phyloP scores from a whole-genome alignment of 2,797 vertebrate genomes.

The Pseudochirops corinnae region DNA sequence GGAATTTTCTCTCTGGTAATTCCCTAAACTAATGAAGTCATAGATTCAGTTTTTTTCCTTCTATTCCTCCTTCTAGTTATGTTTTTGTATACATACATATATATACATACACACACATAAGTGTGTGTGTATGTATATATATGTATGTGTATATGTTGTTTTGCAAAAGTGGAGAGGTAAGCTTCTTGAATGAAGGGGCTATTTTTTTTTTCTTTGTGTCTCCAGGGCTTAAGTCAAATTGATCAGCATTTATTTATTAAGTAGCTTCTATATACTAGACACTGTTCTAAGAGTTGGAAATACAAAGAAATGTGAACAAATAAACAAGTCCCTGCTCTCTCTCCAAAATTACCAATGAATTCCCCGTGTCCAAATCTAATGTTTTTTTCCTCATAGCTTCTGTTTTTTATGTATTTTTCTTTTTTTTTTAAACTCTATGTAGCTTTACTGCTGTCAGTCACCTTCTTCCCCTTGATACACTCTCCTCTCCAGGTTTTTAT shows the following conservation, averaged over 20 bases:
- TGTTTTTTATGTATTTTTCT: not conserved
- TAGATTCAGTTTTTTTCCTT: not conserved
- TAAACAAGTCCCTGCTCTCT: not conserved
- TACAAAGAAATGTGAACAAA: not conserved
- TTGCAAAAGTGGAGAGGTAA: not conserved
- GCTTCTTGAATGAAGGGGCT: not conserved
- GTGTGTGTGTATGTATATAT: too few species aligned
- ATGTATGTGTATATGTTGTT: not conserved
- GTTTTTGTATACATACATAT: too few species aligned
- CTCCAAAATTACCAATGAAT: not conserved
- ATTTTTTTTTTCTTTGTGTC: not conserved
- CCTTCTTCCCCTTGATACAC: not conserved
- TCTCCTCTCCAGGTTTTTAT: not conserved
- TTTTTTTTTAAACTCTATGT: not conserved
- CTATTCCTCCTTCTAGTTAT: not conserved
- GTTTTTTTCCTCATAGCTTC: not conserved
- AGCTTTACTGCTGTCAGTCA: not conserved
- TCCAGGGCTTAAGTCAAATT: not conserved
- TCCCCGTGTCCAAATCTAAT: not conserved
- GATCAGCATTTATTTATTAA: not conserved
- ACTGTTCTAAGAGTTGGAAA: not conserved
- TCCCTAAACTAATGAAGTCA: not conserved
- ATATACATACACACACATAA: too few species aligned
- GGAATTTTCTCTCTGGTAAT: not conserved
- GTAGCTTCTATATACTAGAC: not conserved